These are phyloP conservation scores for Anguilla obscura DNA, from an alignment of 2,797 vertebrate species.

Conservation along the genomic window DNA sequence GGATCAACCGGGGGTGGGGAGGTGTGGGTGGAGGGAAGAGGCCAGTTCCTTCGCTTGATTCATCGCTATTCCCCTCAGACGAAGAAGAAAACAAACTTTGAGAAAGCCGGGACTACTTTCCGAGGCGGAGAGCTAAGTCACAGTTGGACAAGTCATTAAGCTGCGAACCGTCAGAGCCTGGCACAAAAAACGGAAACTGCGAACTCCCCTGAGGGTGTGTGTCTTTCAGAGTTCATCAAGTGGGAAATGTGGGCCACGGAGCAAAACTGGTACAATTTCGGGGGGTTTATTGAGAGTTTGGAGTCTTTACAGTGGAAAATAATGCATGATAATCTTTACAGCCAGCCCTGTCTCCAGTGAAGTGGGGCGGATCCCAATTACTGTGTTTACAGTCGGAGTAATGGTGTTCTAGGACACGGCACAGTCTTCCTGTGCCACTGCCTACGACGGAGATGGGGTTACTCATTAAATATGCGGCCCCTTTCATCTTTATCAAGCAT, in stretches of 20 bases:
- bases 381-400: conserved; percentile 49
- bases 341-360: neutral
- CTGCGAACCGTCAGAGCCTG: conserved; percentile 14
- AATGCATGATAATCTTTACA: conserved; percentile 21
- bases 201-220: conserved; percentile 39
- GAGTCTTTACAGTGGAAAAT: conserved; percentile 23
- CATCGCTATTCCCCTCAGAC: conserved; percentile 13
- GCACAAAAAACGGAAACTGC: conserved; percentile 21
- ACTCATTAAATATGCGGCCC: conserved; percentile 58
- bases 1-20: conserved; percentile 46
- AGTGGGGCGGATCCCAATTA: neutral
- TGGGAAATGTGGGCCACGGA: conserved; percentile 7
- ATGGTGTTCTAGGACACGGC: conserved; percentile 47
- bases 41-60: conserved; percentile 28
- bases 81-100: neutral
- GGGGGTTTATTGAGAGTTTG: conserved; percentile 19
- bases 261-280: conserved; percentile 1
- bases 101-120: neutral
- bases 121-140: conserved; percentile 34
- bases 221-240: conserved; percentile 34
- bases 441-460: conserved; percentile 58
- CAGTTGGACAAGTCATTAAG: conserved; percentile 14
- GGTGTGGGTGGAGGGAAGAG: conserved; percentile 36
- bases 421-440: conserved; percentile 27
- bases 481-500: conserved; percentile 66